These are phyloP conservation scores for Hesperophylax magnus DNA, from an alignment of 1,140 invertebrate genomes.

Conservation along the genomic window DNA sequence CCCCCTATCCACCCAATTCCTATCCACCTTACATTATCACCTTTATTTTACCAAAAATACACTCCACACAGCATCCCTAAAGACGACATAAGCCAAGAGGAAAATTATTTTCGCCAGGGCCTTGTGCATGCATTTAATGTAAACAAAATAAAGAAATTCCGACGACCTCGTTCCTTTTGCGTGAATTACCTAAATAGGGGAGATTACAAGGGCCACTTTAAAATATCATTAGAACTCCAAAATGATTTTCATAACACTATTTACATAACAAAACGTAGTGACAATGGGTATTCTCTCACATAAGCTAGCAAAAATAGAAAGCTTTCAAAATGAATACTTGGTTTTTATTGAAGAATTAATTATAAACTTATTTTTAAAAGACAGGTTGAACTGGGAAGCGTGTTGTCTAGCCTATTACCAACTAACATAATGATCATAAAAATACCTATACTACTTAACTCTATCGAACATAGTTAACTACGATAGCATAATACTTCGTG, in stretches of 20 bases:
- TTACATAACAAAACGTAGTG: constrained; percentile 43
- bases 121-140: too few relatives aligned
- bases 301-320: not conserved
- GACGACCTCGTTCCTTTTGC: too few relatives aligned
- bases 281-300: not conserved
- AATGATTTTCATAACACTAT: constrained; percentile 55
- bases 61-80: too few relatives aligned
- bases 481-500: too few relatives aligned
- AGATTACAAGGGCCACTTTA: not conserved
- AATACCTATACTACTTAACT: too few relatives aligned
- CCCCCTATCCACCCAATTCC: too few relatives aligned
- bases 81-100: too few relatives aligned
- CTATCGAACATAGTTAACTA: too few relatives aligned
- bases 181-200: not conserved
- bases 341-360: not conserved
- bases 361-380: not conserved
- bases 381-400: not conserved
- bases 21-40: too few relatives aligned
- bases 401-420: not conserved
- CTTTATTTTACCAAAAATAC: too few relatives aligned
- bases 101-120: too few relatives aligned
- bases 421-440: not conserved
- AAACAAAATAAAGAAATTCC: too few relatives aligned
- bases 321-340: not conserved
- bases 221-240: constrained; percentile 42